Percentiles rank a stretch among this genome's conserved stretches.
Conservation (phyloP, 1,140 invertebrate genomes). For the Batillaria attramentaria region DNA sequence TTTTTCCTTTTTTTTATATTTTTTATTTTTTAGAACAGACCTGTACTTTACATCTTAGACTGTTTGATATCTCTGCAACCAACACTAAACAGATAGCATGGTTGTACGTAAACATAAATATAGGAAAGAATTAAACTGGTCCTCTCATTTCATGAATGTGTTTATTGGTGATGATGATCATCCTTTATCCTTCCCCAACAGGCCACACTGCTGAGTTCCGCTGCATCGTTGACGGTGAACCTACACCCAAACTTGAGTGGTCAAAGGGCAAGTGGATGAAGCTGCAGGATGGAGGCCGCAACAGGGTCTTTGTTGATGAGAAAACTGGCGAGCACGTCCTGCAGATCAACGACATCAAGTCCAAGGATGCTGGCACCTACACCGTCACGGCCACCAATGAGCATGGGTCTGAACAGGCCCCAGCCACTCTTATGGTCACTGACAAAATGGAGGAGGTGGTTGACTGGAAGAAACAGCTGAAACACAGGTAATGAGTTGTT, state of each 20-base stretch:
- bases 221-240: conserved; percentile 65
- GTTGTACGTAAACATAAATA: too few species aligned
- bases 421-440: conserved; percentile 71
- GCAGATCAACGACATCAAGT: conserved; percentile 65
- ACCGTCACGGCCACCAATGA: conserved; percentile 68
- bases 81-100: too few species aligned
- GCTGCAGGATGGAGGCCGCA: conserved; percentile 60
- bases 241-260: conserved; percentile 67
- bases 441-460: conserved; percentile 67
- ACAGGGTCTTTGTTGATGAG: conserved; percentile 66
- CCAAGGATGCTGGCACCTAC: conserved; percentile 71
- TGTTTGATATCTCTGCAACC: too few species aligned
- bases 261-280: conserved; percentile 71
- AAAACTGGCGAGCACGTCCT: conserved; percentile 64
- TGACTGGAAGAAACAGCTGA: conserved; percentile 69
- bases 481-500: conserved; percentile 61
- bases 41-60: too few species aligned
- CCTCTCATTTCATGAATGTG: background rate
- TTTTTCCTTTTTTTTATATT: too few species aligned
- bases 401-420: conserved; percentile 64
- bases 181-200: conserved; percentile 28
- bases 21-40: too few species aligned
- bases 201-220: conserved; percentile 66
- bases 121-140: too few species aligned
- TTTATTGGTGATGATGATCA: background rate